Evolutionary conservation across 1,140 invertebrate species (phyloP).

Genomic region (Chrysomallon squamiferum): DNA sequence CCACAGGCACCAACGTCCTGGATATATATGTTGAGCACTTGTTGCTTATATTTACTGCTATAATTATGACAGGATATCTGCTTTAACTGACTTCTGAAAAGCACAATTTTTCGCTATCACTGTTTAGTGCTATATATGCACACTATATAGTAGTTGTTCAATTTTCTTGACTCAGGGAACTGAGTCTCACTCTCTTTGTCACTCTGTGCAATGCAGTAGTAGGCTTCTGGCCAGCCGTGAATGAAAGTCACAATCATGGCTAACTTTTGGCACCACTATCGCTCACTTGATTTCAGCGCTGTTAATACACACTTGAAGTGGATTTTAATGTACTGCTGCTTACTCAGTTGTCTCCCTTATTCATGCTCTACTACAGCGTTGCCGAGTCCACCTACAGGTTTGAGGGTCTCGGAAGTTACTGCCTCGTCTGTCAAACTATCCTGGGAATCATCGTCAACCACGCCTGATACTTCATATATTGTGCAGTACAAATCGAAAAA

Average conservation of each 20-base stretch:
- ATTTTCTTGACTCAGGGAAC: too few relatives aligned
- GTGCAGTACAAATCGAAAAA: conserved; percentile 95
- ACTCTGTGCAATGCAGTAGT: conserved; percentile 1
- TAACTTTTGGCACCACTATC: neutral
- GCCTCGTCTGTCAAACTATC: conserved; percentile 88
- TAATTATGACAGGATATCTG: too few relatives aligned
- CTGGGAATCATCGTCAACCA: conserved; percentile 83
- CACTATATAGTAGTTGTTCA: too few relatives aligned
- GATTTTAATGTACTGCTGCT: conserved; percentile 7
- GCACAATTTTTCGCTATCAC: too few relatives aligned
- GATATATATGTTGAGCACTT: too few relatives aligned
- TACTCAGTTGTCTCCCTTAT: conserved; percentile 11
- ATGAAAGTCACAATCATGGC: neutral
- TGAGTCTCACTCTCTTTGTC: conserved; percentile 4
- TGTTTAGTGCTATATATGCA: too few relatives aligned
- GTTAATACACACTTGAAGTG: neutral
- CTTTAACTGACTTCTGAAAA: too few relatives aligned
- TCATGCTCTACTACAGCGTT: conserved; percentile 71
- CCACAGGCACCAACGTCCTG: too few relatives aligned
- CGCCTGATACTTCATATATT: conserved; percentile 89
- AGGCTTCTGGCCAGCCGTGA: neutral
- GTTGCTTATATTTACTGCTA: too few relatives aligned
- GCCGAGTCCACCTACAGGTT: conserved; percentile 85
- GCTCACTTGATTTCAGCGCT: neutral
- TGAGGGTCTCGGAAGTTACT: conserved; percentile 89